These are phyloP conservation scores for Paramuricea clavata DNA, from an alignment of 92 coral and sea anemone species.

Conservation along the genomic window DNA sequence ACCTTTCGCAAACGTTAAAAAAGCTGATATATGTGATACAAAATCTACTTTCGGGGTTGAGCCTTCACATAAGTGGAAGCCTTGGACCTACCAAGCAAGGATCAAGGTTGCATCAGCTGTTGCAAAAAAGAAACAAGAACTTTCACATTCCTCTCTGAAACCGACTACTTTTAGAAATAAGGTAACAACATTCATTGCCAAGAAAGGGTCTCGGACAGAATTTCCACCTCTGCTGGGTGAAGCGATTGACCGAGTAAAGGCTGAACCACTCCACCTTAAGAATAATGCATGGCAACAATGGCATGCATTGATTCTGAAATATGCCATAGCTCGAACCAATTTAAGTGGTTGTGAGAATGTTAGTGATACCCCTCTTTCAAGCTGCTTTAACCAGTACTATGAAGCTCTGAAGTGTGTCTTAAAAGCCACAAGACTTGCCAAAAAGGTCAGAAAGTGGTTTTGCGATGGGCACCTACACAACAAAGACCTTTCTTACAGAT, in stretches of 20 bases:
- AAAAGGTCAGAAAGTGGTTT: constrained; percentile 73
- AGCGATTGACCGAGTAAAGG: constrained; percentile 58
- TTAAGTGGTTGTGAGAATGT: constrained; percentile 54
- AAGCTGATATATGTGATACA: constrained; percentile 25
- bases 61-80: constrained; percentile 56
- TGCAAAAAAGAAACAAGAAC: constrained; percentile 12
- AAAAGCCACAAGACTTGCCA: constrained; percentile 67
- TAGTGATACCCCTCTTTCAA: constrained; percentile 54
- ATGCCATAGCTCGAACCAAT: constrained; percentile 61
- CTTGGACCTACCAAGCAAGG: constrained; percentile 60
- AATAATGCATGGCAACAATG: constrained; percentile 72
- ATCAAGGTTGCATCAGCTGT: constrained; percentile 60
- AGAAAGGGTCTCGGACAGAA: constrained; percentile 57
- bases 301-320: constrained; percentile 64
- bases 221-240: constrained; percentile 59
- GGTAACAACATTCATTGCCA: constrained; percentile 50
- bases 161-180: constrained; percentile 49
- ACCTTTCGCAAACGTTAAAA: constrained; percentile 78
- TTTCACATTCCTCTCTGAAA: not conserved
- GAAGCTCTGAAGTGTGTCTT: constrained; percentile 59
- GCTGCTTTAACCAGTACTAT: constrained; percentile 63
- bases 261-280: constrained; percentile 63
- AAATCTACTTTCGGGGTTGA: constrained; percentile 49
- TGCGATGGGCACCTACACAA: constrained; percentile 62
- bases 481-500: constrained; percentile 64